Percentiles rank a stretch among this genome's conserved stretches.
phyloP scores from a whole-genome alignment of 2,888 invertebrate species.

The Volucella inanis region DNA sequence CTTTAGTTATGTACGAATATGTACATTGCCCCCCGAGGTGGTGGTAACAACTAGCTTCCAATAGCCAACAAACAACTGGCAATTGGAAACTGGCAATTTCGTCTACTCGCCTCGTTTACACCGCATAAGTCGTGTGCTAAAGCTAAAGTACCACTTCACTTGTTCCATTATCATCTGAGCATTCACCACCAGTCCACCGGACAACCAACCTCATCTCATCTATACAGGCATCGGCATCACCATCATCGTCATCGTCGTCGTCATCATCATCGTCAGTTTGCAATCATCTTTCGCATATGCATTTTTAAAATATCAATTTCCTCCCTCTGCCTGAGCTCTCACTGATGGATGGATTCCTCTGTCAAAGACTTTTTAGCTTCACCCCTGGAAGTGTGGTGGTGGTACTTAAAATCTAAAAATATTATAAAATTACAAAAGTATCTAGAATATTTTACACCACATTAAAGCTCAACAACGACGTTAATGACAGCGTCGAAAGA shows the following conservation, averaged over 20 bases:
- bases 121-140: constrained; percentile 59
- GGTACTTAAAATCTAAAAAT: constrained; percentile 57
- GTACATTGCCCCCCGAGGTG: constrained; percentile 39
- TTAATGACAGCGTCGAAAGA: constrained; percentile 4
- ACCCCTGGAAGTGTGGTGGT: constrained; percentile 34
- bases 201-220: no score
- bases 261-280: constrained; percentile 23
- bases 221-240: no score
- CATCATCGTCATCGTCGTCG: constrained; percentile 8
- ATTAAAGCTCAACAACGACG: constrained; percentile 36
- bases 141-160: constrained; percentile 48
- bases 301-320: constrained; percentile 67
- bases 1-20: constrained; percentile 23
- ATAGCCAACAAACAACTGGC: neutral
- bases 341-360: constrained; percentile 19
- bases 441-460: constrained; percentile 39
- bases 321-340: neutral
- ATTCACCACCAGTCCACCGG: constrained; percentile 12
- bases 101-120: constrained; percentile 64
- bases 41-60: neutral
- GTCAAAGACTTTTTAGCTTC: constrained; percentile 32
- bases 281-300: constrained; percentile 53
- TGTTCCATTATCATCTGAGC: constrained; percentile 35
- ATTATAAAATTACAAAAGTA: constrained; percentile 63
- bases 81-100: constrained; percentile 43